These are phyloP conservation scores for Callorhinus ursinus DNA, from an alignment of 2,113 vertebrate species.

Conservation along the genomic window DNA sequence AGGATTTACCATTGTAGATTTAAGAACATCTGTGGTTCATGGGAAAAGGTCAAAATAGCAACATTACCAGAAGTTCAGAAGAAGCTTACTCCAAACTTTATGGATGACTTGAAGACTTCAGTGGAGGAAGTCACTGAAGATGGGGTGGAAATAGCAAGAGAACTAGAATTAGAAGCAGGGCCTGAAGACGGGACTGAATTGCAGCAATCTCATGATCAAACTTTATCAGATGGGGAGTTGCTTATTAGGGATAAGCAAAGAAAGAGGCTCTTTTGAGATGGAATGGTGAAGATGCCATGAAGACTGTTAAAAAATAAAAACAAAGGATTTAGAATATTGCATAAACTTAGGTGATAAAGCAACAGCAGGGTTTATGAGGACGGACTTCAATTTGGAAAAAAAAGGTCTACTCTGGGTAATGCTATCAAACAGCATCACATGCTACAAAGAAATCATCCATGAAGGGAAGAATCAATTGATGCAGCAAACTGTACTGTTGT, in stretches of 20 bases:
- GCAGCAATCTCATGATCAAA: background rate
- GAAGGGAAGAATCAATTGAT: background rate
- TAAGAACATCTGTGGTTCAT: background rate
- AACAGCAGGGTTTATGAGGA: background rate
- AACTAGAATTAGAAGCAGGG: background rate
- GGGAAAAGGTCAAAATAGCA: background rate
- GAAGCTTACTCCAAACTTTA: background rate
- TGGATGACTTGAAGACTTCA: background rate
- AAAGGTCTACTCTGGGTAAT: background rate
- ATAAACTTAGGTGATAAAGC: background rate
- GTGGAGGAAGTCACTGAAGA: background rate
- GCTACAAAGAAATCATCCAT: background rate
- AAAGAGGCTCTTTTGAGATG: background rate
- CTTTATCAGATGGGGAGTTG: background rate
- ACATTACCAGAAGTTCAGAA: background rate
- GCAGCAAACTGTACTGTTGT: background rate
- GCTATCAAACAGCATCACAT: background rate
- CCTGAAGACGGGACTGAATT: background rate
- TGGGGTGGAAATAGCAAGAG: background rate
- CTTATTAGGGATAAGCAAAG: background rate
- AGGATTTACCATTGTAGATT: background rate
- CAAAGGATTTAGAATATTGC: background rate
- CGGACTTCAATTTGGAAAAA: background rate
- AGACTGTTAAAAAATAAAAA: background rate
- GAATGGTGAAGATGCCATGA: background rate